Percentiles rank a stretch among this genome's conserved stretches.
Evolutionary conservation across 2,888 invertebrate species (phyloP).

Genomic region (Lathronympha strigana): DNA sequence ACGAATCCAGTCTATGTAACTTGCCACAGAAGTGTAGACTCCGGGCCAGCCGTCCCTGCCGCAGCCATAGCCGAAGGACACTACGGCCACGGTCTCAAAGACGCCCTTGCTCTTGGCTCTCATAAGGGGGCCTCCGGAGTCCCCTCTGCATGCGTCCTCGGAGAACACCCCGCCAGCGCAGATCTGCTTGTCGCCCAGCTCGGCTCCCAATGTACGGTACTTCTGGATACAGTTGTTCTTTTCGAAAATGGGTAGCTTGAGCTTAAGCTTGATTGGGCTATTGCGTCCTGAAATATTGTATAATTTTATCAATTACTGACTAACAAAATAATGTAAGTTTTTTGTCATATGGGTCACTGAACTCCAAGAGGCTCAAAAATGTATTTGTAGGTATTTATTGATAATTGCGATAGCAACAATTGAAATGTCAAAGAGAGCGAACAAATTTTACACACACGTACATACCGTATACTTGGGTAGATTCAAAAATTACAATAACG

Average conservation of each 20-base stretch:
- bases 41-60: constrained; percentile 87
- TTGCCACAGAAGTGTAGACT: constrained; percentile 86
- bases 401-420: too few relatives aligned
- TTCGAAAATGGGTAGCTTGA: constrained; percentile 83
- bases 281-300: constrained; percentile 62
- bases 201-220: constrained; percentile 76
- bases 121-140: constrained; percentile 92
- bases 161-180: constrained; percentile 88
- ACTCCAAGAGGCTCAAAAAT: too few relatives aligned
- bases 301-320: neutral
- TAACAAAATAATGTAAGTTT: too few relatives aligned
- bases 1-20: constrained; percentile 86
- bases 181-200: constrained; percentile 82
- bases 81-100: constrained; percentile 86
- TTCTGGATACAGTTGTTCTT: constrained; percentile 80
- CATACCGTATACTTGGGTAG: too few relatives aligned
- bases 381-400: too few relatives aligned
- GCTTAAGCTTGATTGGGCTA: constrained; percentile 86
- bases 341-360: too few relatives aligned
- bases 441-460: too few relatives aligned
- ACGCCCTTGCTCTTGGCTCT: constrained; percentile 71
- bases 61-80: constrained; percentile 88
- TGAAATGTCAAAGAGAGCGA: too few relatives aligned
- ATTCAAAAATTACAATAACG: too few relatives aligned
- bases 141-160: constrained; percentile 89